A percentile compares a stretch with the other conserved stretches of the same genome.
phyloP scores from a whole-genome alignment of 1,140 invertebrate species.

The Diplogasteroides magnus region DNA sequence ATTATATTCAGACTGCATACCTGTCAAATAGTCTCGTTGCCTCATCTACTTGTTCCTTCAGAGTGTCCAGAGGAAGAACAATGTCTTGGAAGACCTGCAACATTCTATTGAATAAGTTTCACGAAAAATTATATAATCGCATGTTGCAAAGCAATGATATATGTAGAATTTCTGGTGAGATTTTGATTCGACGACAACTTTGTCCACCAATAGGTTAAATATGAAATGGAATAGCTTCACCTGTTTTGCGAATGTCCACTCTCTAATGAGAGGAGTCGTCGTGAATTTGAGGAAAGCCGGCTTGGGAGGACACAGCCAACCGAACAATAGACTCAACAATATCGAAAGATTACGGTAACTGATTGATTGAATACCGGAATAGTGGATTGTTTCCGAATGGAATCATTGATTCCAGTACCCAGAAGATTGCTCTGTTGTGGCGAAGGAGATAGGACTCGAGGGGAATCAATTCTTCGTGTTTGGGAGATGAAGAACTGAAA shows the following conservation, averaged over 20 bases:
- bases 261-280: slow-evolving; percentile 61
- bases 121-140: too few species aligned
- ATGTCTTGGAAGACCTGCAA: slow-evolving; percentile 63
- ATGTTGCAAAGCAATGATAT: too few species aligned
- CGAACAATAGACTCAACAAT: slow-evolving; percentile 63
- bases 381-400: slow-evolving; percentile 73
- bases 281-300: slow-evolving; percentile 73
- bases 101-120: slow-evolving; percentile 10
- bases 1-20: too few species aligned
- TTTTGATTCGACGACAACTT: background rate
- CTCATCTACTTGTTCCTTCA: slow-evolving; percentile 60
- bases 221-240: slow-evolving; percentile 22
- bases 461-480: slow-evolving; percentile 61
- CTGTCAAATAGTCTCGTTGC: background rate
- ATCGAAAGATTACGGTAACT: slow-evolving; percentile 40
- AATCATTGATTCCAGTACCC: slow-evolving; percentile 71
- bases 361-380: slow-evolving; percentile 61
- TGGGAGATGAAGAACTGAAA: background rate
- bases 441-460: slow-evolving; percentile 61
- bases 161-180: too few species aligned
- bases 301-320: slow-evolving; percentile 77
- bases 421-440: slow-evolving; percentile 63
- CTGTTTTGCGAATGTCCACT: slow-evolving; percentile 63
- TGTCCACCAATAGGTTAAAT: background rate
- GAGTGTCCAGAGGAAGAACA: slow-evolving; percentile 60